Base-by-base conservation (phyloP, 2,888 invertebrate species). In the Thecophora atra region DNA sequence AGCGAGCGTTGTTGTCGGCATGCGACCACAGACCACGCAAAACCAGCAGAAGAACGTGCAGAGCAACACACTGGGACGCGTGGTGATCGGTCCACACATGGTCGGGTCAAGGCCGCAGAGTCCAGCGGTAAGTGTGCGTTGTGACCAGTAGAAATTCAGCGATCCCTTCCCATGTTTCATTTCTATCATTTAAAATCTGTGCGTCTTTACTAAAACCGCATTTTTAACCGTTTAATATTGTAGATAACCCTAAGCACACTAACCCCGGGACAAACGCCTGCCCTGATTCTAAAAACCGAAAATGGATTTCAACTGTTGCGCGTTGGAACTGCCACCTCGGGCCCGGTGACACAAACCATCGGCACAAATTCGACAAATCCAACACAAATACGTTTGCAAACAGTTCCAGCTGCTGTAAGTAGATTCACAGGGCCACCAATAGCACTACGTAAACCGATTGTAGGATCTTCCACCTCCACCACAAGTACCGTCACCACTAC, bases 301-400 rank as follows among this genome's bases (percentile, higher is more conserved):
- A 97, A 95, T 89, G 98, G 98, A 84, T 95, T 94, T 88, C 97
- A 98, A 88, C 89, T 98, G 86, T 89, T 98, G 84, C 91, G 96
- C 86, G 94, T 96, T 81, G 94, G 94, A 78, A 94, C 94, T 79
- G 92, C 94, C 77, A 91, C 94, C 73, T 87, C 90, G 74, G 89
- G 91, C 79, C 88, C 88, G 76, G 81, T 83, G 77, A 85, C 84
- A 79, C 88, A 87, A 79, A 87, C 85, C 77, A 83, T 87, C 78
- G 88, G 90, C 80, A 81, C 83, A 77, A 88, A 90, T 82, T 88
- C 89, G 84, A 88, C 90, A 80, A 90, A 89, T 83, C 87, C 90
- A 83, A 91, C 91, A 85, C 91, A 93, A 85, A 93, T 94, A 88
- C 92, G 95, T 85, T 91, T 95, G 87, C 94, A 95, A 88, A 92